phyloP scores from a whole-genome alignment of 2,113 vertebrate genomes.

The Rousettus leschenaultii region DNA sequence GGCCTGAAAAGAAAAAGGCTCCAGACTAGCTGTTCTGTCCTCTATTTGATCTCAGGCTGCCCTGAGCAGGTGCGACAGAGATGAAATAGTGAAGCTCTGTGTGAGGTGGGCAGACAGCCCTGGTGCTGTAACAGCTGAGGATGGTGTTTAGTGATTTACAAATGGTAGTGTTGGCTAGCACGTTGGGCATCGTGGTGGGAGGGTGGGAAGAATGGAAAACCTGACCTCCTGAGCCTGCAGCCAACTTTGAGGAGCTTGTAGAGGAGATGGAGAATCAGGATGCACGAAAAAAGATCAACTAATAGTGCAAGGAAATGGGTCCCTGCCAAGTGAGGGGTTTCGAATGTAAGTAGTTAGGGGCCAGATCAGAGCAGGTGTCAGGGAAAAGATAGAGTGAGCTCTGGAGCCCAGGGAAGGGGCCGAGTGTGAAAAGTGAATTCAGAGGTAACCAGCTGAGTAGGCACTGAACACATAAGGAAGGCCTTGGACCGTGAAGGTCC shows the following conservation, averaged over 20 bases:
- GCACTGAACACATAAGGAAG: neutral
- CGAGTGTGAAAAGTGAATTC: neutral
- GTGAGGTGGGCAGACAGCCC: neutral
- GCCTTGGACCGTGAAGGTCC: neutral
- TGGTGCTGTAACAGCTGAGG: neutral
- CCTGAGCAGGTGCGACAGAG: slow-evolving; percentile 1
- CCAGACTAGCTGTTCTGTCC: slow-evolving; percentile 17
- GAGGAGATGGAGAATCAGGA: neutral
- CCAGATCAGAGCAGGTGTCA: neutral
- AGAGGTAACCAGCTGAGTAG: neutral
- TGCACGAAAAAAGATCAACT: neutral
- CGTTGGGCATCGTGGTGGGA: neutral
- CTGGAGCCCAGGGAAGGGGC: neutral
- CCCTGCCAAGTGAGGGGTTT: neutral
- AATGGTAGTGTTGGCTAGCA: neutral
- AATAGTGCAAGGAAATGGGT: neutral
- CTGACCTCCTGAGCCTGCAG: neutral
- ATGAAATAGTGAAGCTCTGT: neutral
- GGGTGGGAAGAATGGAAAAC: neutral
- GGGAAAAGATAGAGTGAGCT: neutral
- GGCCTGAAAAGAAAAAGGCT: slow-evolving; percentile 33
- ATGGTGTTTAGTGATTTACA: neutral
- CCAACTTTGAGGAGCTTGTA: neutral
- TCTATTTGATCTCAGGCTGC: slow-evolving; percentile 5
- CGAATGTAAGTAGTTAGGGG: neutral